Evolutionary conservation across 2,888 invertebrate species (phyloP), one percentile per base, ranked within the genome.

Genomic region (Luperina testacea): DNA sequence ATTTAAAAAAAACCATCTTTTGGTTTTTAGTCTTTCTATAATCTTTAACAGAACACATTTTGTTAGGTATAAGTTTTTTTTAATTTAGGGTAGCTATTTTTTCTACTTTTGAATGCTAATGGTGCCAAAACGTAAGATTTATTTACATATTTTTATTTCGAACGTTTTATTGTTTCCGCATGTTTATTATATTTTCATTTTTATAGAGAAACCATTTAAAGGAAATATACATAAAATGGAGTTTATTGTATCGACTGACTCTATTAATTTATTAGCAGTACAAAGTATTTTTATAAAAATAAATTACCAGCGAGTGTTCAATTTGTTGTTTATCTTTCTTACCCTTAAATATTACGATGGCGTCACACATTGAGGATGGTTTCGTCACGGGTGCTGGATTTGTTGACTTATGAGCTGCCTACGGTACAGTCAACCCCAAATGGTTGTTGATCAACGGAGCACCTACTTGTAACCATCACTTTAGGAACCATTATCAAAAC

Each of bases 241-340:
- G 81, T 83, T 79, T 80, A 87, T 87, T 86, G 84, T 78, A 90
- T 90, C 81, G 90, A 93, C 92, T 92, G 91, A 92, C 86, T 70
- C 51, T 90, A 38, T 72, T 78, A 32, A 87, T 89, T 90, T 87
- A 90, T 89, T 88, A 90, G 87, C 83, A 80, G 88, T 87, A 83
- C 85, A 89, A 89, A 88, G 85, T 92, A 91, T 93, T 93, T 93
- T 93, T 93, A 90, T 91, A 57, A 88, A 90, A 89, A 89, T 90
- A 91, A 91, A 91, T 89, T 91, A 74, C 87, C 90, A 89, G 86
- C 88, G 88, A 86, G 89, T 90, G 89, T 90, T 81, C 75, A 69
- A 70, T 59, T 73, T 11, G 32, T 57, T 27, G 38, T 64, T 72
- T 71, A 27, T 71, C 77, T 73, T 72, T 64, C 20, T 20, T 9